phyloP scores from a whole-genome alignment of 2,113 vertebrate species.

The Lethenteron reissneri region DNA sequence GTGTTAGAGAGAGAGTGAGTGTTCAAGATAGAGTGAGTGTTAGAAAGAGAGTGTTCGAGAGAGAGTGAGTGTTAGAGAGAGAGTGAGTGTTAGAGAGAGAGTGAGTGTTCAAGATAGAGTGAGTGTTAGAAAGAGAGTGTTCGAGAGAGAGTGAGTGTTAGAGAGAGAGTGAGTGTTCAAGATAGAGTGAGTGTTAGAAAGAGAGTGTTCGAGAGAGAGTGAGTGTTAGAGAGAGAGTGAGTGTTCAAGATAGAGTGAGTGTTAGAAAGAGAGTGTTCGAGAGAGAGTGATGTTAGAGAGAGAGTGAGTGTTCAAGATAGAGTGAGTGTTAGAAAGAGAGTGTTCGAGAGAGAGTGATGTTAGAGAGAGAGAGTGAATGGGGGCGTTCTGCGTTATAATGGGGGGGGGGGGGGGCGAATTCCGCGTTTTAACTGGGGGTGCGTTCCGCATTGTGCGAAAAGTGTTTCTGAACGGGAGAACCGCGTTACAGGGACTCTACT shows the following conservation, averaged over 20 bases:
- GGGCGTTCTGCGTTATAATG: too few relatives aligned
- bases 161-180: not conserved
- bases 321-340: not conserved
- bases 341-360: not conserved
- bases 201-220: not conserved
- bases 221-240: too few relatives aligned
- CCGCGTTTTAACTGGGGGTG: too few relatives aligned
- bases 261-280: not conserved
- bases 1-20: not conserved
- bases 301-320: not conserved
- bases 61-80: not conserved
- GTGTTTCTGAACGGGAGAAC: too few relatives aligned
- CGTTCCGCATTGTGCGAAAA: too few relatives aligned
- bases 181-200: not conserved
- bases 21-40: not conserved
- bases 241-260: not conserved
- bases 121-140: not conserved
- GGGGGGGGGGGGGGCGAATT: too few relatives aligned
- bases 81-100: not conserved
- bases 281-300: not conserved
- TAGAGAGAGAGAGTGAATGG: not conserved
- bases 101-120: not conserved
- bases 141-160: not conserved
- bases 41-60: not conserved
- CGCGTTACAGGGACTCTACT: too few relatives aligned